phyloP scores from a whole-genome alignment of 1,140 invertebrate species.

The Papilio glaucus region DNA sequence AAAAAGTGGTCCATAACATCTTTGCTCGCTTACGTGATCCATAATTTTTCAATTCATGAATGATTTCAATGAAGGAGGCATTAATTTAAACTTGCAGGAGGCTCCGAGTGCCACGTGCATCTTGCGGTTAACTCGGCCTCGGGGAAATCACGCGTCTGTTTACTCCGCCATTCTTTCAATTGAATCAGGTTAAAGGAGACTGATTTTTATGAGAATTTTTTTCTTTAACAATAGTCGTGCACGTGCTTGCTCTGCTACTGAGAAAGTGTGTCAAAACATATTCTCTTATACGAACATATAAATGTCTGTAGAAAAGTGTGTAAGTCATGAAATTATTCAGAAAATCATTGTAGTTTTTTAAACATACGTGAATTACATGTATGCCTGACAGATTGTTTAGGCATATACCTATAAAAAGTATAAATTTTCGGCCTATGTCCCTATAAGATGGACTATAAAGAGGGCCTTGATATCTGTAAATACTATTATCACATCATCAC shows the following conservation, averaged over 20 bases:
- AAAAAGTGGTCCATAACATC: not conserved
- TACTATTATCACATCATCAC: too few relatives aligned
- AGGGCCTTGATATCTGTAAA: too few relatives aligned
- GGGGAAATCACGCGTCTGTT: constrained; percentile 1
- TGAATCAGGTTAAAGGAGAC: constrained; percentile 10
- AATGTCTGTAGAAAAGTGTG: not conserved
- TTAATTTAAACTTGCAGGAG: not conserved
- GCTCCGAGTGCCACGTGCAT: not conserved
- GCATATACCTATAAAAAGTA: too few relatives aligned
- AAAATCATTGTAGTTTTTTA: too few relatives aligned
- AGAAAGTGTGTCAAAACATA: not conserved
- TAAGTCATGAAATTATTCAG: too few relatives aligned
- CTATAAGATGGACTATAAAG: too few relatives aligned
- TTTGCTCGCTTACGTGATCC: not conserved
- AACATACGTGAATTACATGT: too few relatives aligned
- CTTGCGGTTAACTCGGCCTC: not conserved
- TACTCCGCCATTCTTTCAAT: constrained; percentile 3
- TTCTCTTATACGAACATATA: not conserved
- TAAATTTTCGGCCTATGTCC: too few relatives aligned
- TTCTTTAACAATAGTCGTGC: not conserved
- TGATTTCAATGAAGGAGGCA: not conserved
- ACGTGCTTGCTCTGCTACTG: not conserved
- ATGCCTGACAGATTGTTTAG: too few relatives aligned
- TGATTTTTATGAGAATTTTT: not conserved
- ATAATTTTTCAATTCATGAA: not conserved